A percentile compares a stretch with the other conserved stretches of the same genome.
These are phyloP conservation scores for Lagodon rhomboides DNA, from an alignment of 2,797 vertebrate genomes.

Conservation along the genomic window DNA sequence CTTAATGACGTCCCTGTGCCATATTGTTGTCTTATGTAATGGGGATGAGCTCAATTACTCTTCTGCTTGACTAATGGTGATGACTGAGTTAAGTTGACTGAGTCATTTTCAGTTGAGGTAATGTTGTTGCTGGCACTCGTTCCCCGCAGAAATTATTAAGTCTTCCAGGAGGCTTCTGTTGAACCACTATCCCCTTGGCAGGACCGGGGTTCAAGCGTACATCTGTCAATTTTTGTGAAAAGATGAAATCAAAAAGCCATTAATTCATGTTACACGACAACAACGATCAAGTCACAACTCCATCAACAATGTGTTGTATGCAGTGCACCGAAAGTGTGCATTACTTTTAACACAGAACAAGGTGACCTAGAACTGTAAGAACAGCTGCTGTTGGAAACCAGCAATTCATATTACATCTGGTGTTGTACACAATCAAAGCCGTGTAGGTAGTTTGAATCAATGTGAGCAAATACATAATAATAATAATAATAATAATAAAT, in stretches of 20 bases:
- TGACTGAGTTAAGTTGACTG: constrained; percentile 68
- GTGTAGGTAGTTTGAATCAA: no score
- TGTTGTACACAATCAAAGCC: no score
- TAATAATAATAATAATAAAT: no score
- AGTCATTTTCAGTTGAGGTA: constrained; percentile 58
- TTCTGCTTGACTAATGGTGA: constrained; percentile 75
- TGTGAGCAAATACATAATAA: no score
- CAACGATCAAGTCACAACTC: not conserved
- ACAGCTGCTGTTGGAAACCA: not conserved
- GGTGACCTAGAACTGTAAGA: constrained; percentile 3
- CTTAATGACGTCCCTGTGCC: constrained; percentile 65
- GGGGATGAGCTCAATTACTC: constrained; percentile 74
- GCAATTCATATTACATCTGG: no score
- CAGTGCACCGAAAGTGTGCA: not conserved
- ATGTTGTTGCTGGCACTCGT: constrained; percentile 52
- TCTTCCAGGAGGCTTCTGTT: constrained; percentile 24
- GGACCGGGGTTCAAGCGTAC: constrained; percentile 17
- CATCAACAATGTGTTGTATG: not conserved
- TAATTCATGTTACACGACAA: not conserved
- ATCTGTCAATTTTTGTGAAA: constrained; percentile 41
- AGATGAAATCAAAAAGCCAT: not conserved
- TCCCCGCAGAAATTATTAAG: constrained; percentile 57
- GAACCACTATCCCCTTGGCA: constrained; percentile 27
- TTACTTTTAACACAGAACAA: not conserved
- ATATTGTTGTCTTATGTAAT: constrained; percentile 77